Base-by-base conservation (phyloP, 2,888 invertebrate species). In the Drosophila lutescens region DNA sequence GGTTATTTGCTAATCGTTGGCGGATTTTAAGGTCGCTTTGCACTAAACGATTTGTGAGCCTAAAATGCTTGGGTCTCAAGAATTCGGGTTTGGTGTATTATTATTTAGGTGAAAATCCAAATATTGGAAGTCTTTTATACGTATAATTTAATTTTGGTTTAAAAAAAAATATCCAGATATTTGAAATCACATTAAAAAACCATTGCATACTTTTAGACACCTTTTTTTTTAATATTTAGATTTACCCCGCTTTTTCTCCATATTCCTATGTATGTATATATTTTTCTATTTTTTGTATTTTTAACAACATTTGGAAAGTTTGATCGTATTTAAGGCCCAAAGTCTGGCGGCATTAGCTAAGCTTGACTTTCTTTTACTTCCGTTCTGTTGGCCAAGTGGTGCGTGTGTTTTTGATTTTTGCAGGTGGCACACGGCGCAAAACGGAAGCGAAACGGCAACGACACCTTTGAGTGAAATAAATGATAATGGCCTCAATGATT, bases 401-500 rank as follows among this genome's bases (percentile, higher is more conserved):
- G 78, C 82, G 84, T 82, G 84, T 80, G 78, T 58, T 81, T 81
- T 75, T 67, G 81, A 78, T 84, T 82, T 77, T 84, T 77, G 61
- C 76, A 66, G 66, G 66, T 63, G 55, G 40, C n/a, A 59, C 40
- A 54, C 65, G 82, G 77, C 66, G 62, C 65, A 34, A 61, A 74
- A 47, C 51, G 55, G 32, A 30, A 69, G 69, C 68, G 51, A 73
- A 76, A 60, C 69, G 58, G 51, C 66, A 78, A 77, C 75, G 66
- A 74, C 57, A 65, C 74, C 72, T 85, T 86, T 80, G 85, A 77
- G 74, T 79, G 81, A 82, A 88, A 88, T 84, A 84, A 84, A 89
- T 86, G 90, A 88, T 89, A 90, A 89, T 88, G 78, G 81, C 85
- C 80, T 72, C 85, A 86, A 86, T 86, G 85, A 89, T 90, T 90